Percentiles rank a stretch among this genome's conserved stretches.
Evolutionary conservation across 2,797 vertebrate species (phyloP).

Genomic region (Erethizon dorsatum): DNA sequence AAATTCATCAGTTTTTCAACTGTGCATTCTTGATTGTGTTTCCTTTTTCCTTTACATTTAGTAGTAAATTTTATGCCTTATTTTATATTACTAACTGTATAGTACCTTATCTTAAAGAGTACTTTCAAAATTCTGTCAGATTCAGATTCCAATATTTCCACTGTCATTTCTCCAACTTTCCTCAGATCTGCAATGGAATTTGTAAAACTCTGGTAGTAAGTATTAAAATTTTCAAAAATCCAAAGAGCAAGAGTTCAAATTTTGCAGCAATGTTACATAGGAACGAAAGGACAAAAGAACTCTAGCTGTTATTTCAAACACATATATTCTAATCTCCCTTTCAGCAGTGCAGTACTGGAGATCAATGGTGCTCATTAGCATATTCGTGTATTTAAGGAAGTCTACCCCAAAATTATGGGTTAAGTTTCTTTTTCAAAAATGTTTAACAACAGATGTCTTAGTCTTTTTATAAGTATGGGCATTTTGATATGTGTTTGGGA

Average conservation of each 20-base stretch:
- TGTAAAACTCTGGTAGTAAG: neutral
- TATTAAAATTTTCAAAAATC: neutral
- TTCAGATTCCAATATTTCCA: neutral
- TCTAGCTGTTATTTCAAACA: neutral
- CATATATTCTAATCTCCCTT: neutral
- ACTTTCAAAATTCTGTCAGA: neutral
- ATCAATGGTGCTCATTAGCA: neutral
- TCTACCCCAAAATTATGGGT: neutral
- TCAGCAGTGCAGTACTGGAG: neutral
- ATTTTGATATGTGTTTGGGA: neutral
- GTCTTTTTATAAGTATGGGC: neutral
- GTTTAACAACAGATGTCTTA: neutral
- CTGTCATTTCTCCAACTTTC: neutral
- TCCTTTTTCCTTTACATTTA: neutral
- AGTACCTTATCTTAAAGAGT: neutral
- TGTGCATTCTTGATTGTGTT: neutral
- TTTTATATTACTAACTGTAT: neutral
- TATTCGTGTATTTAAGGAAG: neutral
- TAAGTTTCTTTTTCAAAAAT: neutral
- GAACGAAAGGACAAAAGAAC: neutral
- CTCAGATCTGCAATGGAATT: neutral
- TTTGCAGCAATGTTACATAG: neutral
- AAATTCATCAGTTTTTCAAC: neutral
- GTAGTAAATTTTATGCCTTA: neutral
- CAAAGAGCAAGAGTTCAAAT: neutral